Base-by-base conservation (phyloP, 2,113 vertebrate species). In the Sula dactylatra region DNA sequence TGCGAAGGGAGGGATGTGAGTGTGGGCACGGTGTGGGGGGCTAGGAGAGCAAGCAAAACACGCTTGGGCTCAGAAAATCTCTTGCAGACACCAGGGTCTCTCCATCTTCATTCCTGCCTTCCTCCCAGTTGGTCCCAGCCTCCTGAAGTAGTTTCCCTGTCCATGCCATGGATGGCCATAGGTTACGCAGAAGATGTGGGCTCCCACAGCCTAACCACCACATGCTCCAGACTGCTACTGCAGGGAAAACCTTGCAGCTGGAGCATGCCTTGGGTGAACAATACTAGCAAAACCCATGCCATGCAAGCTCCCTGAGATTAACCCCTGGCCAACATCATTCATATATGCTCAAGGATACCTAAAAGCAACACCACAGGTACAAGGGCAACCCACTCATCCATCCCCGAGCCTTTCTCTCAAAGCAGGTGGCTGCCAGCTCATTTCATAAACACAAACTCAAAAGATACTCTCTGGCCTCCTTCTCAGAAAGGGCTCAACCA, bases 11-110 rank as follows among this genome's bases (percentile, higher is more conserved):
- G 16, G 9, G 19, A 31, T 3, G 9, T 6, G 3, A 72, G 32
- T 0, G 0, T 5, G 5, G 31, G 29, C 36, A n/a, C 5, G 16
- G 11, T 1, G 3, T 2, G 1, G n/a, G 40, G 9, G 18, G 7
- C 32, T 55, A 12, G 4, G 18, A 61, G 17, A 29, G 26, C 20
- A 66, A 10, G 11, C 47, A 59, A 64, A 36, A 47, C 20, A 40
- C 27, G 2, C 8, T 6, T 25, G 10, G 38, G 50, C 29, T 61
- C 38, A 40, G 55, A 14, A 40, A 42, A 54, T 2, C 42, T 58
- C 65, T 13, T 38, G 15, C 32, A 27, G n/a, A 29, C n/a, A n/a
- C 13, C 29, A 24, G 6, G 13, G 8, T 29, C 25, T 52, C 40
- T 62, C 42, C 18, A 7, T 6, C 18, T 59, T 45, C 16, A 36